Base-by-base conservation (phyloP, 2,113 vertebrate species). In the Myotis brandtii region DNA sequence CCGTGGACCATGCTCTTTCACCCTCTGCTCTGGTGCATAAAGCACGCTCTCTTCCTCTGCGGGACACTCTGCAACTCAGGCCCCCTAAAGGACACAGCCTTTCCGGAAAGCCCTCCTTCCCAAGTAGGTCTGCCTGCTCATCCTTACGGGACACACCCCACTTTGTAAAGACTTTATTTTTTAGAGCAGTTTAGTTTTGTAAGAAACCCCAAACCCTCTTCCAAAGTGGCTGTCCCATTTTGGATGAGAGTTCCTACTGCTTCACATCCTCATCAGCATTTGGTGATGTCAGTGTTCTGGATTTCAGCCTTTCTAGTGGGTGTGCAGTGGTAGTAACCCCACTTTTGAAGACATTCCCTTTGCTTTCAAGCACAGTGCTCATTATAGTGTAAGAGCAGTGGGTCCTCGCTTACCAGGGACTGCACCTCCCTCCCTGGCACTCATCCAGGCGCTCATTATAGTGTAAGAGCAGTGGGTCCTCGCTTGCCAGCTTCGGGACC, bases 371-470 rank as follows among this genome's bases (percentile, higher is more conserved):
- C n/a, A 23, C 5, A 10, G 27, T 18, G 5, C 14, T 62, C 20
- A 46, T 6, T 8, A 18, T 21, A 4, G 3, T 13, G n/a, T 56
- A 30, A 80, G 34, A 69, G 64, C 2, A 8, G 43, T 2, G 2
- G 34, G 56, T 37, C 30, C 56, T 37, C 37, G 37, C 37, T 37
- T 37, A 54, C 5, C 4, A 40, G 9, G n/a, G 14, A 34, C 37
- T 43, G 2, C 2, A 0, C 37, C 46, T 43, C 18, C n/a, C 50
- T 54, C 4, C 34, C 52, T 8, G 0, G 4, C 4, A 3, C 1
- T 52, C 30, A 23, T n/a, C 20, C 56, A 32, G 21, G 34, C 46
- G n/a, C n/a, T n/a, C n/a, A n/a, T n/a, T n/a, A n/a, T n/a, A n/a
- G n/a, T n/a, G n/a, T n/a, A n/a, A n/a, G n/a, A n/a, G n/a, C n/a